Evolutionary conservation across 1,140 invertebrate genomes (phyloP).

Genomic region (Tribolium castaneum): DNA sequence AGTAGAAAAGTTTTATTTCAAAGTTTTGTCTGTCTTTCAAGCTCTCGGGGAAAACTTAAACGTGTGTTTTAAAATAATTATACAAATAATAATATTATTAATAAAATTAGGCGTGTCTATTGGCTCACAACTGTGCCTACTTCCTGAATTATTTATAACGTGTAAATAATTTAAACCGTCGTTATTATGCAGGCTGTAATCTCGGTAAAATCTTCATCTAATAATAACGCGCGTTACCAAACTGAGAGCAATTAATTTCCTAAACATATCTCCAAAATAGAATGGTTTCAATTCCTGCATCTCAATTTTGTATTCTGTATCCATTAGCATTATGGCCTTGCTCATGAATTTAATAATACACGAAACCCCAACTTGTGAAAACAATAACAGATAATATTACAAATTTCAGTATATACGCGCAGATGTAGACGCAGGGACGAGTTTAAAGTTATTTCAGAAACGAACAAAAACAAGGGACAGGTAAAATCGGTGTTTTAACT

Average conservation of each 20-base stretch:
- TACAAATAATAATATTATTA: too few relatives aligned
- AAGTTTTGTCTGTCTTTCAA: too few relatives aligned
- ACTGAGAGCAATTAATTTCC: background rate
- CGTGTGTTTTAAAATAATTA: too few relatives aligned
- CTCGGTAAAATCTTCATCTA: background rate
- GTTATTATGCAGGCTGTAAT: background rate
- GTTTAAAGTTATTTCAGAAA: constrained; percentile 43
- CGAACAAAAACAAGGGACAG: constrained; percentile 36
- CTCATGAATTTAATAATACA: background rate
- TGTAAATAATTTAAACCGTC: background rate
- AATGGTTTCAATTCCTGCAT: background rate
- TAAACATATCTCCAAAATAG: background rate
- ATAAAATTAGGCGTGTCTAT: too few relatives aligned
- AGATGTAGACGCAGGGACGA: constrained; percentile 46
- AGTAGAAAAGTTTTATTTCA: too few relatives aligned
- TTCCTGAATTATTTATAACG: background rate
- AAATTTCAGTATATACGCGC: constrained; percentile 56
- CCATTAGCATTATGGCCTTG: background rate
- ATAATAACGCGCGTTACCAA: background rate
- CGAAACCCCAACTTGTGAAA: too few relatives aligned
- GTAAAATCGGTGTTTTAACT: constrained; percentile 34
- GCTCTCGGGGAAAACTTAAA: too few relatives aligned
- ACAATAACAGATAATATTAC: background rate
- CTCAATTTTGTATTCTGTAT: background rate
- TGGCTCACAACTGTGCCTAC: background rate